Base-by-base conservation (phyloP, 2,888 invertebrate species). In the Pomacea canaliculata region DNA sequence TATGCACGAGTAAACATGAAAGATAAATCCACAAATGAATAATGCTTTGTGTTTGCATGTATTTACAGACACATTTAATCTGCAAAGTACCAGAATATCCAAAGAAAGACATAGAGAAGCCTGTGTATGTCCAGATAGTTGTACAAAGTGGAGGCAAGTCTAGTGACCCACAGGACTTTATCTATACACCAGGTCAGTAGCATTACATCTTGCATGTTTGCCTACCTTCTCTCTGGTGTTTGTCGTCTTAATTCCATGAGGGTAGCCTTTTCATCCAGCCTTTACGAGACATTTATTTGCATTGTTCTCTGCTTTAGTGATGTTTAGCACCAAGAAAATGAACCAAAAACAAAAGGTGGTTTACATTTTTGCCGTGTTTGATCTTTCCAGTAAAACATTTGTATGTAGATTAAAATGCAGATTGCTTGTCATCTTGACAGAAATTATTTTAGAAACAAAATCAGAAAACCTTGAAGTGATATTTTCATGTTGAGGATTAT, bases 1-100 rank as follows among this genome's bases (percentile, higher is more conserved):
- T 2, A 56, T 56, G 7, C 12, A 56, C 51, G 51, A 56, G 8
- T 56, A 56, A 56, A 56, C 2, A 2, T 56, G 51, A 56, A 56
- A 56, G 51, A 16, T 56, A 56, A 56, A 56, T 10, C 51, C 16
- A 16, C 16, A 56, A 56, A 56, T 56, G 51, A 16, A 56, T 13
- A 56, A 56, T 56, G 16, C 16, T 10, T 16, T 56, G 0, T 16
- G 16, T 16, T 56, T 10, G 12, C 51, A 56, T 56, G 51, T 56
- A 1, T 56, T 80, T 87, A 63, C 85, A 92, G 92, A 91, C 91
- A 16, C 92, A 92, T 80, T 80, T 92, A 79, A 90, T 92, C 16
- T 91, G 91, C 82, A 85, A 80, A 51, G 85, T 92, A 56, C 92
- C 92, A 9, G 82, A 88, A 16, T 92, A 91, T 81, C 82, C 80